These are phyloP conservation scores for Tachystola acroxantha DNA, from an alignment of 2,888 invertebrate species.

Conservation along the genomic window DNA sequence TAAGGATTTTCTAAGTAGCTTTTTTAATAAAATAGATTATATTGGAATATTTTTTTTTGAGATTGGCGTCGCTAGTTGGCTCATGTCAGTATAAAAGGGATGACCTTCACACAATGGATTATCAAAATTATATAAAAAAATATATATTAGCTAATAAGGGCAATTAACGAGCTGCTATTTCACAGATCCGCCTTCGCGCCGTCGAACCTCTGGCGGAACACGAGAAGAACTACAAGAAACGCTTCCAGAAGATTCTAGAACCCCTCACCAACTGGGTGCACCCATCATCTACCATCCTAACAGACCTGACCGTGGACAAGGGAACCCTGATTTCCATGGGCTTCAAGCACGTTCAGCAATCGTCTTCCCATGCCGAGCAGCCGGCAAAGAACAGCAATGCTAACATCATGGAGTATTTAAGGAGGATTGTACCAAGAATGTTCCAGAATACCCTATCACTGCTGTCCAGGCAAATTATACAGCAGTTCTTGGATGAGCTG, in stretches of 20 bases:
- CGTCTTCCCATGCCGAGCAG: slow-evolving; percentile 61
- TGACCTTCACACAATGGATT: no score
- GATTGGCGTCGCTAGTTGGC: no score
- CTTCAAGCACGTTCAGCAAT: slow-evolving; percentile 86
- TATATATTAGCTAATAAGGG: no score
- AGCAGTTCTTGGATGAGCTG: slow-evolving; percentile 93
- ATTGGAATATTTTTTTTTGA: no score
- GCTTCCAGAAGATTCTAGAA: slow-evolving; percentile 90
- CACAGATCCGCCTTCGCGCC: slow-evolving; percentile 84
- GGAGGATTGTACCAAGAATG: slow-evolving; percentile 92
- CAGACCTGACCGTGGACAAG: slow-evolving; percentile 91
- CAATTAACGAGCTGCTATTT: no score
- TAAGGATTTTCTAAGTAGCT: no score
- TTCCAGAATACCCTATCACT: slow-evolving; percentile 92
- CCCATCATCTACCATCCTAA: slow-evolving; percentile 85
- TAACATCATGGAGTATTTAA: slow-evolving; percentile 91
- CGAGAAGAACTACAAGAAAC: slow-evolving; percentile 87
- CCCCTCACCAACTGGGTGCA: slow-evolving; percentile 89
- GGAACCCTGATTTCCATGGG: slow-evolving; percentile 87
- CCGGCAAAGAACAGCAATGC: slow-evolving; percentile 80
- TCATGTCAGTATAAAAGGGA: no score
- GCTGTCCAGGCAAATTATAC: slow-evolving; percentile 90
- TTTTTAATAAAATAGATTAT: no score
- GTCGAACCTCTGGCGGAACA: slow-evolving; percentile 89
- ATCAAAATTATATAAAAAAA: no score